Percentiles rank a stretch among this genome's conserved stretches.
phyloP scores from a whole-genome alignment of 2,797 vertebrate species.

The Macroramphosus scolopax region DNA sequence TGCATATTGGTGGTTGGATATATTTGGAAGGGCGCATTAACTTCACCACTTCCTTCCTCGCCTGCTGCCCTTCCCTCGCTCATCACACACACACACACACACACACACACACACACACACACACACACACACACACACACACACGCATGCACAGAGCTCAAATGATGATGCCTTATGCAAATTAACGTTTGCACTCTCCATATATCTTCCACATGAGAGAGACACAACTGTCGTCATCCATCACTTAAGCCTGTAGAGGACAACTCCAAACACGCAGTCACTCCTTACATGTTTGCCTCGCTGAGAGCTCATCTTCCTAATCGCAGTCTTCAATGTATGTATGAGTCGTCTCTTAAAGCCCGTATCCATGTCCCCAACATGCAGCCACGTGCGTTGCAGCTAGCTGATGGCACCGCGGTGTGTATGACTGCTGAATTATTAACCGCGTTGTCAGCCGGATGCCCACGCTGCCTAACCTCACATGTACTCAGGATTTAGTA shows the following conservation, averaged over 20 bases:
- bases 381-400: constrained; percentile 25
- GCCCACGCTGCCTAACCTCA: constrained; percentile 46
- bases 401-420: constrained; percentile 22
- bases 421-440: constrained; percentile 61
- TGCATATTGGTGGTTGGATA: constrained; percentile 7
- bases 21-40: constrained; percentile 18
- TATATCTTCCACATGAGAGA: constrained; percentile 41
- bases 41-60: not conserved
- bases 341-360: not conserved
- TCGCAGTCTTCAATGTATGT: not conserved
- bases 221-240: constrained; percentile 39
- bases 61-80: constrained; percentile 1
- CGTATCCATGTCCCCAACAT: constrained; percentile 32
- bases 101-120: constrained; percentile 9
- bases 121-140: constrained; percentile 12
- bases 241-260: constrained; percentile 18
- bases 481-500: constrained; percentile 51
- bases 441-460: constrained; percentile 41
- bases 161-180: constrained; percentile 13
- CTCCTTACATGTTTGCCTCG: too few species aligned
- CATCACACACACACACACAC: constrained; percentile 2
- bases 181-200: constrained; percentile 30
- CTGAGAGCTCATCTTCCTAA: too few species aligned
- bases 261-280: not conserved
- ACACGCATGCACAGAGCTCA: constrained; percentile 3